These are phyloP conservation scores for Drosophila macrospina DNA, from an alignment of 2,888 invertebrate species.

Conservation along the genomic window DNA sequence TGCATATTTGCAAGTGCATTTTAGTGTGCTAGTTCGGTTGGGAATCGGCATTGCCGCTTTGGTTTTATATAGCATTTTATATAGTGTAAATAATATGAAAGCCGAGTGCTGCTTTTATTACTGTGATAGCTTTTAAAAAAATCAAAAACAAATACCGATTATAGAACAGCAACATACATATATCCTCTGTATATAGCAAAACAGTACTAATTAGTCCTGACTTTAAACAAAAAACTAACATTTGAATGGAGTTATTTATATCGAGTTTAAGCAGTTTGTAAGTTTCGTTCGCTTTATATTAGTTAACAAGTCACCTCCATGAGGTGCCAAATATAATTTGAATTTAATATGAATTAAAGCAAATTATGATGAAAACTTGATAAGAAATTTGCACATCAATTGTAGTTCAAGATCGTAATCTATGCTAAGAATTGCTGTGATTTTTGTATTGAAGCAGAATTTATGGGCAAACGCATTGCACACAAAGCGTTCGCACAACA, in stretches of 20 bases:
- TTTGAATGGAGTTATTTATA: slow-evolving; percentile 53
- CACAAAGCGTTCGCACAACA: slow-evolving; percentile 34
- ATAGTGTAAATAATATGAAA: slow-evolving; percentile 47
- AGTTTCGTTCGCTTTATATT: slow-evolving; percentile 48
- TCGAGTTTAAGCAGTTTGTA: slow-evolving; percentile 53
- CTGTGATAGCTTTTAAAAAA: slow-evolving; percentile 68
- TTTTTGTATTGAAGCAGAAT: slow-evolving; percentile 65
- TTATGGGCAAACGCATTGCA: slow-evolving; percentile 43
- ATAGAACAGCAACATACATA: slow-evolving; percentile 16
- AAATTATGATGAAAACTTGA: slow-evolving; percentile 35
- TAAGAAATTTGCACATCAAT: slow-evolving; percentile 52
- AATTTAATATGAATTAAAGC: slow-evolving; percentile 54
- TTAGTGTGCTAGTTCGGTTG: slow-evolving; percentile 49
- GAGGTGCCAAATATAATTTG: slow-evolving; percentile 62
- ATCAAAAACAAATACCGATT: slow-evolving; percentile 33
- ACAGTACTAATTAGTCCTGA: slow-evolving; percentile 30
- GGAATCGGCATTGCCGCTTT: slow-evolving; percentile 52
- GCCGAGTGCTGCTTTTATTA: slow-evolving; percentile 49
- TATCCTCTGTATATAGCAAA: slow-evolving; percentile 40
- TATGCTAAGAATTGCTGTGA: slow-evolving; percentile 70
- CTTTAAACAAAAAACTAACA: slow-evolving; percentile 25
- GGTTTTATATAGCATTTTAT: slow-evolving; percentile 57
- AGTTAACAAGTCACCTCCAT: slow-evolving; percentile 64
- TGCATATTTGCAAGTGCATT: slow-evolving; percentile 22
- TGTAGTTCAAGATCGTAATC: slow-evolving; percentile 45